Percentiles rank a stretch among this genome's conserved stretches.
Evolutionary conservation across 2,888 invertebrate species (phyloP).

Genomic region (Kuschelorhynchus macadamiae): DNA sequence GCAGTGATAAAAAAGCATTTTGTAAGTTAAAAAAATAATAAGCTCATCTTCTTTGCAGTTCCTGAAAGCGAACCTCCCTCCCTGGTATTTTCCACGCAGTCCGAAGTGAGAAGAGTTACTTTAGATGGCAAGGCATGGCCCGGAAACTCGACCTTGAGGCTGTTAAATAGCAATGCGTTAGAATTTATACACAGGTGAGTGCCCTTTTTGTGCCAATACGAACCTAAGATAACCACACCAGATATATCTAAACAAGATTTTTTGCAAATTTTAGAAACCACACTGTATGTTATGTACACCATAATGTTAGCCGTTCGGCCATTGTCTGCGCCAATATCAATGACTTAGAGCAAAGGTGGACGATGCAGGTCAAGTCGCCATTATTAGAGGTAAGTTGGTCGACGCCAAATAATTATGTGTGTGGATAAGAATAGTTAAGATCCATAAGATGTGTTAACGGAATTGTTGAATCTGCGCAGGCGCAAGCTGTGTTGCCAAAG

Average conservation of each 20-base stretch:
- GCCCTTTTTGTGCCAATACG: too few relatives aligned
- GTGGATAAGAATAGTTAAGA: too few relatives aligned
- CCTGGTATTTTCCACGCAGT: conserved; percentile 78
- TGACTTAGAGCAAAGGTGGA: conserved; percentile 74
- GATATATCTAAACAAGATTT: too few relatives aligned
- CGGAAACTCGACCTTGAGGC: conserved; percentile 66
- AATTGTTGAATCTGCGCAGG: too few relatives aligned
- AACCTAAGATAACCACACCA: too few relatives aligned
- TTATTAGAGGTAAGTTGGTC: conserved; percentile 72
- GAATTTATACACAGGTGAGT: conserved; percentile 74
- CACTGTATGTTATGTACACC: conserved; percentile 81
- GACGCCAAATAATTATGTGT: too few relatives aligned
- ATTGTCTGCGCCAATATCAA: conserved; percentile 79
- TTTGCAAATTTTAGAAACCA: conserved; percentile 73
- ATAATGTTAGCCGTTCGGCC: conserved; percentile 71
- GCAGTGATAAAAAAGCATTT: too few relatives aligned
- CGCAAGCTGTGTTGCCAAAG: too few relatives aligned
- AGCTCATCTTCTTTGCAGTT: conserved; percentile 73
- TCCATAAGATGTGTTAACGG: too few relatives aligned
- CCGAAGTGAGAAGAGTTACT: conserved; percentile 76
- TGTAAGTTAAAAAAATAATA: too few relatives aligned
- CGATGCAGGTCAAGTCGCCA: conserved; percentile 73
- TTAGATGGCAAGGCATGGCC: conserved; percentile 71
- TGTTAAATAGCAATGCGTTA: conserved; percentile 70
- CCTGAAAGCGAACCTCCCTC: conserved; percentile 76